These are phyloP conservation scores for Peucedramus taeniatus DNA, from an alignment of 2,113 vertebrate genomes.

Conservation along the genomic window DNA sequence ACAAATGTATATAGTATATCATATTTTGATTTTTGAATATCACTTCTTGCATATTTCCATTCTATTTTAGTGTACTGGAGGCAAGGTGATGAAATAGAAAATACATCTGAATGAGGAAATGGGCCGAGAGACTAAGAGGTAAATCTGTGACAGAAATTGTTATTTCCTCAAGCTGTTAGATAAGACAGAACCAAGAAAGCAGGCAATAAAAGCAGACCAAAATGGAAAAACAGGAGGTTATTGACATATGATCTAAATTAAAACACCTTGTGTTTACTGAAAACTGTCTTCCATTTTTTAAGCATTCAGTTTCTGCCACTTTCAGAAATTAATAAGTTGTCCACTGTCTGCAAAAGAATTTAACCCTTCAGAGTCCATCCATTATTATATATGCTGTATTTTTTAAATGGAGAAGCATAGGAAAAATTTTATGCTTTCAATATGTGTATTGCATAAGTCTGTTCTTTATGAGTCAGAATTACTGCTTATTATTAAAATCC, in stretches of 20 bases:
- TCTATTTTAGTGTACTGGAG: not conserved
- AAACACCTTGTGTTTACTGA: not conserved
- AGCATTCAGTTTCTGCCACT: not conserved
- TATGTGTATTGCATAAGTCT: not conserved
- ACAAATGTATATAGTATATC: not conserved
- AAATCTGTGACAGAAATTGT: not conserved
- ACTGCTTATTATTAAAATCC: not conserved
- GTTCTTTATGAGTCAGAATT: not conserved
- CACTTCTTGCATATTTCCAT: not conserved
- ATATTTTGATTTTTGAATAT: conserved; percentile 1
- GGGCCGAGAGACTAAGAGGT: not conserved
- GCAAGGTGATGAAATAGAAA: not conserved
- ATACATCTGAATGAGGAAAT: not conserved
- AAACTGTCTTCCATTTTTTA: not conserved
- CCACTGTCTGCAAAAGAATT: not conserved
- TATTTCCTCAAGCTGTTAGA: not conserved
- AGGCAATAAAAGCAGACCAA: not conserved
- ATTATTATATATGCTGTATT: not conserved
- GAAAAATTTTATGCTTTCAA: not conserved
- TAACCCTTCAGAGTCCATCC: not conserved
- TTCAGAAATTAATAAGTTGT: not conserved
- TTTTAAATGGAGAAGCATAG: not conserved
- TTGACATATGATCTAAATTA: not conserved
- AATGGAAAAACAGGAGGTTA: not conserved
- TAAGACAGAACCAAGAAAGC: not conserved